Conservation (phyloP, 2,888 invertebrate species). For the Chymomyza amoena region DNA sequence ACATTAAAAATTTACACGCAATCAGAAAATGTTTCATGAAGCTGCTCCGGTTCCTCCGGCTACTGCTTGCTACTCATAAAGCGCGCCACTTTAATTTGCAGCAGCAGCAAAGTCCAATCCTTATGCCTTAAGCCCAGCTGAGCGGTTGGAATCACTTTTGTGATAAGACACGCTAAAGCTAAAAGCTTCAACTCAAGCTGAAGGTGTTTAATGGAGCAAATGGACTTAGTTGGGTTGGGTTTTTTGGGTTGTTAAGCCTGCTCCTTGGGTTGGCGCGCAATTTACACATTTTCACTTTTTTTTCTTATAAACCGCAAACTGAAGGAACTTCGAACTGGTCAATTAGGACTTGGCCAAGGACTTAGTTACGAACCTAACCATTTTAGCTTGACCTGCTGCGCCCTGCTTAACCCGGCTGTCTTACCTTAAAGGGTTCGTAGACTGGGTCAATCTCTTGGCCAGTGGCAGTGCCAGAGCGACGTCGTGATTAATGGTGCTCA, state of each 20-base stretch:
- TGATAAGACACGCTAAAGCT: conserved; percentile 50
- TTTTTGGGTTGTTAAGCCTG: background rate
- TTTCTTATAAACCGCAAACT: no score
- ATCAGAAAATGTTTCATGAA: conserved; percentile 62
- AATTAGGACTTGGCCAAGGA: conserved; percentile 1
- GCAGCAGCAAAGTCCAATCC: background rate
- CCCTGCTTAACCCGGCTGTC: conserved; percentile 2
- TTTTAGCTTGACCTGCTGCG: conserved; percentile 45
- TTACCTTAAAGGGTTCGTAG: conserved; percentile 48
- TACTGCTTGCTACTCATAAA: conserved; percentile 13
- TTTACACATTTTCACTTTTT: background rate
- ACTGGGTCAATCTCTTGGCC: conserved; percentile 55
- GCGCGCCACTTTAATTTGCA: conserved; percentile 12
- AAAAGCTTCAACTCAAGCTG: background rate
- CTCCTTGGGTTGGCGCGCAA: no score
- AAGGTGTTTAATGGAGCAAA: background rate
- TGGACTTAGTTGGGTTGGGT: background rate
- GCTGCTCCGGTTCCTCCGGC: background rate
- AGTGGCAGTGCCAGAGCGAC: background rate
- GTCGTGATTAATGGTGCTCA: conserved; percentile 45
- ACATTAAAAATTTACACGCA: conserved; percentile 71
- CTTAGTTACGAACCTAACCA: conserved; percentile 31
- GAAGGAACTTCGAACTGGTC: no score
- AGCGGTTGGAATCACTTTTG: conserved; percentile 60
- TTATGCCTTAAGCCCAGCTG: conserved; percentile 10